Base-by-base conservation (phyloP, 1,140 invertebrate genomes). In the Pogonomyrmex californicus region DNA sequence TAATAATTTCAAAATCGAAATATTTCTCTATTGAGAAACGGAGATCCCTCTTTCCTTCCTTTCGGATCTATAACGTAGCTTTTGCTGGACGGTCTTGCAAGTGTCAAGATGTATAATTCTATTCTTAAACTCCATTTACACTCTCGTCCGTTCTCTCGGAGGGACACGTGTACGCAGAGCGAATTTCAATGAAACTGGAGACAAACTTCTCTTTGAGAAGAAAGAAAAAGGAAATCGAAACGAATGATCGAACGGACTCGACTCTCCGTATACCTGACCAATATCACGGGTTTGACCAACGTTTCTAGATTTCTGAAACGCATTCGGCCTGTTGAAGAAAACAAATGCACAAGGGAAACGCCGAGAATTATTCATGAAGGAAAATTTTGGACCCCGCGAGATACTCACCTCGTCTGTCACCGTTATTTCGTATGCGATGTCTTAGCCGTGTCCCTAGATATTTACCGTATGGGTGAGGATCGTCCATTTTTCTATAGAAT, bases 331-430 rank as follows among this genome's bases (percentile, higher is more conserved):
- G 71, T 33, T 87, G 60, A 51, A 54, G 75, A 71, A 76, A 90
- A 87, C 75, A 86, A 88, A 90, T 86, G 81, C 68, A 82, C 75
- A 23, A 23, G 86, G 60, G 81, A 76, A 58, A 90, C 81, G 76
- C 49, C 38, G 81, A 54, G 89, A 90, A 90, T 90, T 90, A 90
- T 90, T 90, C 89, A 90, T 90, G 89, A 90, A 90, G 88, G 76
- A 90, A 90, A 87, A 86, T 86, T 90, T 87, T 38, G 65, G 51
- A 56, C n/a, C 63, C 58, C 70, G 2, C 44, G 85, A 47, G 87
- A 86, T 56, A 58, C 58, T 51, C 58, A 41, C 71, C 60, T 75
- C 33, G 58, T 66, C 47, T 36, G 62, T n/a, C 17, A 62, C n/a
- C 36, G 44, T 54, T 87, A 81, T 75, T 85, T 90, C 86, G 88